Conservation (phyloP, 2,113 vertebrate species). For the Brevimyrus niger region DNA sequence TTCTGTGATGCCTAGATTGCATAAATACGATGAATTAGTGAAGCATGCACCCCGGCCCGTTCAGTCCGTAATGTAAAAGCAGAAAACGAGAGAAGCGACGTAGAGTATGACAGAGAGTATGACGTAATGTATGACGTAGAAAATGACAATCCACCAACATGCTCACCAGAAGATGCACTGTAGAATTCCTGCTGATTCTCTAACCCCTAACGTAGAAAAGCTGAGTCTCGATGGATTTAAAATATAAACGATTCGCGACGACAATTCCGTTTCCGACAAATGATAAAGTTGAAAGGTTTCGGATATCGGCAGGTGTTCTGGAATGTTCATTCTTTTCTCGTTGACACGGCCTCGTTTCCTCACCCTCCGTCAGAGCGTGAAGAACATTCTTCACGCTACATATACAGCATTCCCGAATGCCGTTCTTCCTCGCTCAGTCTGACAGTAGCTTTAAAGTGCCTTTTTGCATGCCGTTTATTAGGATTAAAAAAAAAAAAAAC, state of each 20-base stretch:
- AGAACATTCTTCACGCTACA: slow-evolving; percentile 24
- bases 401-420: slow-evolving; percentile 36
- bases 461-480: neutral
- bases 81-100: neutral
- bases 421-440: slow-evolving; percentile 16
- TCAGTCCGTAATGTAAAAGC: neutral
- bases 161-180: neutral
- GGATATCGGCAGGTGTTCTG: neutral
- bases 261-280: slow-evolving; percentile 13
- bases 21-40: neutral
- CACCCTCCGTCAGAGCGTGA: slow-evolving; percentile 16
- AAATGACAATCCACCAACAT: neutral
- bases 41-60: neutral
- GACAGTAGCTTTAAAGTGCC: neutral
- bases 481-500: neutral
- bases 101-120: neutral
- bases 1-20: neutral
- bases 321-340: slow-evolving; percentile 13
- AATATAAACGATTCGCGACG: neutral
- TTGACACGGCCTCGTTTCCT: neutral
- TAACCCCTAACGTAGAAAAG: neutral
- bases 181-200: neutral
- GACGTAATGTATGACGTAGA: neutral
- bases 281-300: slow-evolving; percentile 38
- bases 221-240: neutral